Percentiles rank a stretch among this genome's conserved stretches.
Conservation (phyloP, 2,888 invertebrate species). For the Polydrusus tereticollis region DNA sequence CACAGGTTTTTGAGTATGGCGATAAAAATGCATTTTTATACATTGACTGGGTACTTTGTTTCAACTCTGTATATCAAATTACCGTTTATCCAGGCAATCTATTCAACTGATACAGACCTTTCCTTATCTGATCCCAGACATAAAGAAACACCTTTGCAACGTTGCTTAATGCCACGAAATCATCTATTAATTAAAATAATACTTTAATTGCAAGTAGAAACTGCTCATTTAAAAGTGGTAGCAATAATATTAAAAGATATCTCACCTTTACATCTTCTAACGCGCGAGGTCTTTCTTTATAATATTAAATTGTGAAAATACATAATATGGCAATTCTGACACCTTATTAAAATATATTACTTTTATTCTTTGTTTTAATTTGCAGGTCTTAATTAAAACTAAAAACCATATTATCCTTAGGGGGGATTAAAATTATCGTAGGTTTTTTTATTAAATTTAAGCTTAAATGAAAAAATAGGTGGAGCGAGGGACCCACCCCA, state of each 20-base stretch:
- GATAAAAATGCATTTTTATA: no score
- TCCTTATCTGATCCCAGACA: slow-evolving; percentile 15
- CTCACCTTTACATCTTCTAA: not conserved
- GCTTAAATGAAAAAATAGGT: no score
- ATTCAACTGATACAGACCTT: not conserved
- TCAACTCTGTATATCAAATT: no score
- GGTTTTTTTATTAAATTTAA: no score
- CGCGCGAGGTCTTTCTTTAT: not conserved
- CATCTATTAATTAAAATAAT: slow-evolving; percentile 17
- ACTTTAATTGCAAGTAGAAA: slow-evolving; percentile 2
- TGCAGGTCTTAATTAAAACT: no score
- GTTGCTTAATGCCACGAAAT: not conserved
- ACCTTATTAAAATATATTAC: slow-evolving; percentile 2
- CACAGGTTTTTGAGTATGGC: no score
- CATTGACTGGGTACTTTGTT: no score
- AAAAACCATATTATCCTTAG: no score
- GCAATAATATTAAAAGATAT: not conserved
- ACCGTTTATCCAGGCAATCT: no score
- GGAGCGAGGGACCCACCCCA: no score
- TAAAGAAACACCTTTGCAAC: slow-evolving; percentile 22
- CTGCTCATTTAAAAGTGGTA: not conserved
- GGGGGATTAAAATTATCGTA: no score
- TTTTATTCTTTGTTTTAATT: not conserved
- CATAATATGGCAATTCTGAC: slow-evolving; percentile 8
- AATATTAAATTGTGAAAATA: not conserved